A percentile compares a stretch with the other conserved stretches of the same genome.
Conservation (phyloP, 2,888 invertebrate genomes). For the Epistrophe grossulariae region DNA sequence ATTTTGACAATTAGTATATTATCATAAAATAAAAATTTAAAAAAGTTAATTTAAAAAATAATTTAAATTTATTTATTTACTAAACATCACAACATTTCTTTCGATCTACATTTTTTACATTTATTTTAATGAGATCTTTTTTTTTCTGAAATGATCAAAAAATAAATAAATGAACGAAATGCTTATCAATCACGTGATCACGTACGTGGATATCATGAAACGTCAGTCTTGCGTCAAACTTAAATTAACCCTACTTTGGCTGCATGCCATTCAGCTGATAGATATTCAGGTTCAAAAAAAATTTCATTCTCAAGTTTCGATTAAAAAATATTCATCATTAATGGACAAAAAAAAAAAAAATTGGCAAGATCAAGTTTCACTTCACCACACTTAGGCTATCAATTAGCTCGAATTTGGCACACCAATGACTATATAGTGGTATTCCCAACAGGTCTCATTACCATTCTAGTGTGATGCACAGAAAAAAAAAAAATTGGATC, state of each 20-base stretch:
- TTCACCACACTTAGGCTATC: slow-evolving; percentile 47
- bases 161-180: too few species aligned
- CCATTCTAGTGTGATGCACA: slow-evolving; percentile 18
- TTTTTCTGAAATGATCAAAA: too few species aligned
- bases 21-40: too few species aligned
- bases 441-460: slow-evolving; percentile 67
- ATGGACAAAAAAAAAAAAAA: not conserved
- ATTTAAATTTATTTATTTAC: too few species aligned
- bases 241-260: slow-evolving; percentile 7
- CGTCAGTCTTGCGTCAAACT: slow-evolving; percentile 1
- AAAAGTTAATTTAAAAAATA: too few species aligned
- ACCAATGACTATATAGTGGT: slow-evolving; percentile 36
- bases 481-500: slow-evolving; percentile 43
- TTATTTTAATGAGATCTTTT: too few species aligned
- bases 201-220: slow-evolving; percentile 18
- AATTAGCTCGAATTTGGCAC: slow-evolving; percentile 64
- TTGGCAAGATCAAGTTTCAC: slow-evolving; percentile 58
- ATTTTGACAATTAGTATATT: too few species aligned
- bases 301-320: slow-evolving; percentile 57
- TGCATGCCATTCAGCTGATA: slow-evolving; percentile 26
- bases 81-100: too few species aligned
- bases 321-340: slow-evolving; percentile 35
- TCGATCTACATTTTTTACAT: too few species aligned
- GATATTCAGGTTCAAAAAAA: not conserved
- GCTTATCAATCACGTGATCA: not conserved